Evolutionary conservation across 2,113 vertebrate species (phyloP), one percentile per base, ranked within the genome.

Genomic region (Sinocyclocheilus maitianheensis): DNA sequence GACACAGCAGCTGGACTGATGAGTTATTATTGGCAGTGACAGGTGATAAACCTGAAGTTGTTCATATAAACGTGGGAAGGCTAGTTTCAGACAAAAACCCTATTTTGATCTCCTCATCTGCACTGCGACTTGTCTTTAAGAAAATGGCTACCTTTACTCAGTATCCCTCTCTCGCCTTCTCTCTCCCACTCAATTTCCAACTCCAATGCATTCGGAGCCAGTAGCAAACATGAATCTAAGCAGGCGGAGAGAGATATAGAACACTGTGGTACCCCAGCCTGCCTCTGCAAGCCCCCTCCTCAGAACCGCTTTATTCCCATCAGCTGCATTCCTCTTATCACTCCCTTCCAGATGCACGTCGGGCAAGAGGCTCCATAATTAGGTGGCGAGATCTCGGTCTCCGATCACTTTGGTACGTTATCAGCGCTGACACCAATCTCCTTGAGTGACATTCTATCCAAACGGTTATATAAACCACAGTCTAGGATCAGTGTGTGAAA

Each of bases 341-440:
- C 74, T 78, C 69, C 2, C 34, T 72, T 78, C 51, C 86, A 81
- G 88, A 67, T 85, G 88, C 85, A 58, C 76, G 85, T 85, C 85
- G 43, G 62, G 85, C 0, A 22, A 89, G 85, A 80, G 90, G 24
- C 77, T 69, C 30, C 22, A 60, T 58, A 53, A 77, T 84, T 88
- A 80, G 72, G 72, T 87, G 84, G 84, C 89, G 83, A 86, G 53
- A 90, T 91, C 89, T 83, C 87, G 83, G 87, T 83, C 91, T 87
- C 89, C 87, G 89, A 92, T 87, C 76, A 82, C 77, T 81, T 78
- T 90, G 85, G 86, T n/a, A 10, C 81, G 86, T 90, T 92, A 92
- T 92, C 92, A 69, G 85, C 40, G 65, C n/a, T 85, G 90, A 91
- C 87, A 90, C 43, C 82, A 84, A 58, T 91, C 85, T 90, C 37